phyloP scores from a whole-genome alignment of 2,113 vertebrate genomes.

The Eurystomus gularis region DNA sequence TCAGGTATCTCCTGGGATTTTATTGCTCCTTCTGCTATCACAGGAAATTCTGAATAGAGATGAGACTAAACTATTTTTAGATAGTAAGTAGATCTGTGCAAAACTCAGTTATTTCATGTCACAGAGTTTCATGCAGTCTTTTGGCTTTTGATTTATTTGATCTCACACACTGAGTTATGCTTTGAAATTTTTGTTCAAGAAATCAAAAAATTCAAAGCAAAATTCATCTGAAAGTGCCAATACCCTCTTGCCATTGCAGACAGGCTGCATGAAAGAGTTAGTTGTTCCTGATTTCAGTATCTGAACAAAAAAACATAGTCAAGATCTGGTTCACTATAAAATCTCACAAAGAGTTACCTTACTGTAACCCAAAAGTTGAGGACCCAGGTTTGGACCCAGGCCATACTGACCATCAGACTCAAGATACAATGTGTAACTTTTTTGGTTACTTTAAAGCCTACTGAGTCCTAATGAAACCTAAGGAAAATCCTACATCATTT shows the following conservation, averaged over 20 bases:
- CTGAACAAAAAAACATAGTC: neutral
- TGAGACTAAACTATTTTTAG: slow-evolving; percentile 40
- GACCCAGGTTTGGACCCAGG: neutral
- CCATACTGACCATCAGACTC: neutral
- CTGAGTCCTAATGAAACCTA: neutral
- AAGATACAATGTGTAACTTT: neutral
- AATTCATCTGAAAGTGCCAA: neutral
- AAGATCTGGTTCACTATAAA: neutral
- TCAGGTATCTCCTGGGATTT: neutral
- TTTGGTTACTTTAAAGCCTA: neutral
- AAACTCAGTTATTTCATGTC: neutral
- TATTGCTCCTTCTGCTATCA: neutral
- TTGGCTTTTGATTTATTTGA: slow-evolving; percentile 14
- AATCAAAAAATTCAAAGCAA: slow-evolving; percentile 27
- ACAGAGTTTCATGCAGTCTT: neutral
- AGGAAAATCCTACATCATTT: neutral
- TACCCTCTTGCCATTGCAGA: neutral
- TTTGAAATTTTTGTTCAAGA: slow-evolving; percentile 28
- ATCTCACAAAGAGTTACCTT: neutral
- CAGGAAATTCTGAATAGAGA: slow-evolving; percentile 9
- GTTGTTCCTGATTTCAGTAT: neutral
- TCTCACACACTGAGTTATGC: neutral
- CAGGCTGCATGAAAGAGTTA: neutral
- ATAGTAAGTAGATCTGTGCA: neutral
- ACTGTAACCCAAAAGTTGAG: neutral